phyloP scores from a whole-genome alignment of 1,140 invertebrate species.

The Aphis craccivora region DNA sequence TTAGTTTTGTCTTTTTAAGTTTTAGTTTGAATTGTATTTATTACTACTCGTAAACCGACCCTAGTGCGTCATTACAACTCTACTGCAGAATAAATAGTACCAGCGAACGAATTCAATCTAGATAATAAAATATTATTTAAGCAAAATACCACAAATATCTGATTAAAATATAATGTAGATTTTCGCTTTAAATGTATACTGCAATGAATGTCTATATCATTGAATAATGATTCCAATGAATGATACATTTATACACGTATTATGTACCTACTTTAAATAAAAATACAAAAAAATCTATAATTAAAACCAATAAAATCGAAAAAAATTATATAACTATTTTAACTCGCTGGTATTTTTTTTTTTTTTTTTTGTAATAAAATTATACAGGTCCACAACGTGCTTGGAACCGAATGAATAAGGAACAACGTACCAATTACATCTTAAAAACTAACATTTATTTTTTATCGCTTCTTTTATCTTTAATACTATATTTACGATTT shows the following conservation, averaged over 20 bases:
- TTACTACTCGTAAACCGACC: no score
- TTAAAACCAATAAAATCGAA: not conserved
- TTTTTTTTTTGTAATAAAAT: not conserved
- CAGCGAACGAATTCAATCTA: not conserved
- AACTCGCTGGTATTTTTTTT: not conserved
- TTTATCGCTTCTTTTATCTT: slow-evolving; percentile 3
- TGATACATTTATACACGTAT: not conserved
- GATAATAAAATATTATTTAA: not conserved
- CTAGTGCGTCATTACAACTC: not conserved
- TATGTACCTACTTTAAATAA: not conserved
- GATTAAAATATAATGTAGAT: not conserved
- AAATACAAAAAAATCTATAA: not conserved
- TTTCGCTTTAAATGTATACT: not conserved
- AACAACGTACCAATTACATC: not conserved
- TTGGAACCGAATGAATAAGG: not conserved
- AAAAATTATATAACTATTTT: not conserved
- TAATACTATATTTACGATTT: not conserved
- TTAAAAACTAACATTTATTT: slow-evolving; percentile 12
- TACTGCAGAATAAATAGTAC: not conserved
- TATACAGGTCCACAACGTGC: not conserved
- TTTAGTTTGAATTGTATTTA: not conserved
- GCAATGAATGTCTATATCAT: no score
- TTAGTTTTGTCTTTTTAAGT: no score
- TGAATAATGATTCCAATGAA: not conserved
- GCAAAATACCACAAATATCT: not conserved